Base-by-base conservation (phyloP, 2,888 invertebrate genomes). In the Ectropis crepuscularia region DNA sequence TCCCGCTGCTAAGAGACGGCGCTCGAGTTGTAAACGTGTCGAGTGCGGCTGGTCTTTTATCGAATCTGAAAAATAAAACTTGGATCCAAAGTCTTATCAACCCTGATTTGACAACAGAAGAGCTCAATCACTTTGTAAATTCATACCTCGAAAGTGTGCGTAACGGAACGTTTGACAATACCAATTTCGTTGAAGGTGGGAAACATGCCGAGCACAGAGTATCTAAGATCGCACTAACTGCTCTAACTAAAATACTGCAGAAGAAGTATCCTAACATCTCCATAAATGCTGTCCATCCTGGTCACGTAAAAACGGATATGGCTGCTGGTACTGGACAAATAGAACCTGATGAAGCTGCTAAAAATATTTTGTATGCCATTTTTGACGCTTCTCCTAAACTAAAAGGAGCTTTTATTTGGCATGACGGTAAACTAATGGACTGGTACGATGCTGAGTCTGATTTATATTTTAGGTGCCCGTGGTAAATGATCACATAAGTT, bases 1-100 rank as follows among this genome's bases (percentile, higher is more conserved):
- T 95, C 83, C 96, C 97, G 0, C 74, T 97, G 41, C 87, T 97
- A 60, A 90, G 93, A 77, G 90, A 95, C 71, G 94, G 96, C 83
- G 96, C 96, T 45, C 94, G 95, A 70, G 96, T 97, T 47, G 96
- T 96, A 0, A 96, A 96, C 76, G 82, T 97, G 0, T 96, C 96
- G 0, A 89, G 90, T 57, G 81, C 87, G 0, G 89, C 86, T 51
- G 92, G 89, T 0, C 91, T 89, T 74, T 72, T 91, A 5, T 89
- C 92, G 2, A 92, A 92, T 75, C 74, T 92, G 53, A 87, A 80
- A 73, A 90, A 89, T 12, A 75, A 82, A 61, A 75, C 79, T 48
- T 91, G 90, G 92, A 77, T 89, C 2, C 61, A 84, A 16, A 78
- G 67, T 6, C 74, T 92, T 8, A 72, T 74, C 38, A 80, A 77